Evolutionary conservation across 1,140 invertebrate species (phyloP), one percentile per base, ranked within the genome.

Genomic region (Orussus abietinus): DNA sequence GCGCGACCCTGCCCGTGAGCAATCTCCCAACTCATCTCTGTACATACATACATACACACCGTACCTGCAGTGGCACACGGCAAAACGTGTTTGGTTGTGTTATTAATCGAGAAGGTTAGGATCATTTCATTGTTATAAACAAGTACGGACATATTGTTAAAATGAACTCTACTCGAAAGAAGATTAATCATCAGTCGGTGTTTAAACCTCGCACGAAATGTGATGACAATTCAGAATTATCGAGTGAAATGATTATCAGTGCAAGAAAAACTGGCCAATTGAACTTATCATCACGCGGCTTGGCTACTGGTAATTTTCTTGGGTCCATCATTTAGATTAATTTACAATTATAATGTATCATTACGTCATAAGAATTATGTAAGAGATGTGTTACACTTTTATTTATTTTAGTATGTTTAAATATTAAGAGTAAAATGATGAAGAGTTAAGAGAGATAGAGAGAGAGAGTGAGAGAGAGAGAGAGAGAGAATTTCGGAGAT

Each of bases 201-300:
- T 88, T 87, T 66, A 81, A 85, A 58, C 72, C 77, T 55, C 80
- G 84, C 64, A 79, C 80, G 36, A 78, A 79, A 59, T 70, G 76
- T 29, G 80, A 83, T 38, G 82, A 86, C 51, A 77, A 84, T 42
- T 73, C 71, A 39, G 77, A 81, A 57, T 58, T 90, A 32, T 79
- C 85, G 22, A 73, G 77, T 18, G 78, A 77, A 30, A 63, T 91
- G 38, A 79, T 92, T 35, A 84, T 90, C 67, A 79, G 81, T 48
- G 87, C 89, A 3, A 78, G 88, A 54, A 81, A 80, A 59, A 84
- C 82, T 38, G 90, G 90, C 13, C 79, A 82, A 45, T 72, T 94
- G 11, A 89, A 87, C 75, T 75, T 94, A 41, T 82, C 85, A 21
- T 82, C 82, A 44, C 79, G 80, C 63, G 85, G 81, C 41, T 69